phyloP scores from a whole-genome alignment of 2,113 vertebrate genomes.

The Vimba vimba region DNA sequence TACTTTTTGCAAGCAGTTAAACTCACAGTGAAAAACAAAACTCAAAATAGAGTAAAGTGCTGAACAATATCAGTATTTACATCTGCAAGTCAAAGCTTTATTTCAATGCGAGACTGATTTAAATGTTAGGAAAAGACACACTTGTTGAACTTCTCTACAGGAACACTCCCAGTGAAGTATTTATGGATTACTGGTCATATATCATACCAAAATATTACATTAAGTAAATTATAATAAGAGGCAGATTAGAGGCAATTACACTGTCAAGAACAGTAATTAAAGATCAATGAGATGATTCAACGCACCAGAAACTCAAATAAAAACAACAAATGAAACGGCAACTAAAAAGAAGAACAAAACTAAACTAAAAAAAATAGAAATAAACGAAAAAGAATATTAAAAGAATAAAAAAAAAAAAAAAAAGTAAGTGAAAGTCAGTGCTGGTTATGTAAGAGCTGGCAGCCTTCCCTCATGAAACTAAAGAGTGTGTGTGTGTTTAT shows the following conservation, averaged over 20 bases:
- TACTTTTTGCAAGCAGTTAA: constrained; percentile 21
- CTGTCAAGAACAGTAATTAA: constrained; percentile 75
- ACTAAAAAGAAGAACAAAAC: constrained; percentile 18
- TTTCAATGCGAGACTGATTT: not conserved
- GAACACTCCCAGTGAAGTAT: constrained; percentile 41
- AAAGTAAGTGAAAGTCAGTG: constrained; percentile 65
- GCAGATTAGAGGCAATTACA: constrained; percentile 68
- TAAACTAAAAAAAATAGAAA: constrained; percentile 46
- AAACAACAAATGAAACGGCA: not conserved
- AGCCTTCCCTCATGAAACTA: constrained; percentile 66
- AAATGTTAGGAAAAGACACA: constrained; percentile 5
- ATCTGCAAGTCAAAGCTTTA: constrained; percentile 7
- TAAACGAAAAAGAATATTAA: constrained; percentile 5
- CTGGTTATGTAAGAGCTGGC: constrained; percentile 59
- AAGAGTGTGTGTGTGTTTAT: constrained; percentile 60
- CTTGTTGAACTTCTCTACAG: not conserved
- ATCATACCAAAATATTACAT: constrained; percentile 40
- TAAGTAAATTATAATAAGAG: constrained; percentile 59
- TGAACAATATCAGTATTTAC: constrained; percentile 41
- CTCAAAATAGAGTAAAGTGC: constrained; percentile 31
- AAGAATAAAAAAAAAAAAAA: constrained; percentile 51
- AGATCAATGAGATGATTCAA: constrained; percentile 56
- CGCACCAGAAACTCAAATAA: not conserved
- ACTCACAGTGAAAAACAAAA: constrained; percentile 7
- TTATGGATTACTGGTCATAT: constrained; percentile 57